Percentiles rank a stretch among this genome's conserved stretches.
Evolutionary conservation across 2,797 vertebrate species (phyloP).

Genomic region (Tauraco hartlaubi): DNA sequence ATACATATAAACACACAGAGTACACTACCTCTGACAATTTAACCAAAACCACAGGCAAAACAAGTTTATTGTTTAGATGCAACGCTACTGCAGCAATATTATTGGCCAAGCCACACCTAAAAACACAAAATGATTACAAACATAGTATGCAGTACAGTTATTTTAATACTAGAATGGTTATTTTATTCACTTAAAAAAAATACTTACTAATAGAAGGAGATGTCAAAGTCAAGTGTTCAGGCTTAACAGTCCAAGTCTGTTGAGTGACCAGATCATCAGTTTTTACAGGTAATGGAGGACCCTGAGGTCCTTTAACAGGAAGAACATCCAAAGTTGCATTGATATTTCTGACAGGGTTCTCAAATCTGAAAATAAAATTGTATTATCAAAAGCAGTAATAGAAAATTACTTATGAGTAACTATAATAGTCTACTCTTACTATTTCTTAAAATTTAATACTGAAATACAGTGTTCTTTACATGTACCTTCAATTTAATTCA

Average conservation of each 20-base stretch:
- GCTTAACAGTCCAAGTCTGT: conserved; percentile 87
- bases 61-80: not conserved
- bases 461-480: not conserved
- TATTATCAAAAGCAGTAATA: not conserved
- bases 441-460: not conserved
- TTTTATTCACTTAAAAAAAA: not conserved
- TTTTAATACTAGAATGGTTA: not conserved
- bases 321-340: conserved; percentile 91
- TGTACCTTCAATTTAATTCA: not conserved
- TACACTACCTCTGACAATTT: not conserved
- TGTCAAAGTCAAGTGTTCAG: conserved; percentile 87
- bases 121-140: not conserved
- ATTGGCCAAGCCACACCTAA: not conserved
- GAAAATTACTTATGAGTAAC: not conserved
- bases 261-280: conserved; percentile 58
- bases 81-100: not conserved
- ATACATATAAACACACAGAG: not conserved
- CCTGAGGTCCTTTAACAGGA: conserved; percentile 95
- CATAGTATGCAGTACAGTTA: not conserved
- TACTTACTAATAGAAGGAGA: conserved; percentile 88
- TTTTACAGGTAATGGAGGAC: conserved; percentile 75
- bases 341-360: conserved; percentile 71
- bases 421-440: not conserved
- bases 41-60: not conserved
- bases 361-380: conserved; percentile 70